Evolutionary conservation across 2,113 vertebrate species (phyloP), one percentile per base, ranked within the genome.

Genomic region (Lethenteron camtschaticum): DNA sequence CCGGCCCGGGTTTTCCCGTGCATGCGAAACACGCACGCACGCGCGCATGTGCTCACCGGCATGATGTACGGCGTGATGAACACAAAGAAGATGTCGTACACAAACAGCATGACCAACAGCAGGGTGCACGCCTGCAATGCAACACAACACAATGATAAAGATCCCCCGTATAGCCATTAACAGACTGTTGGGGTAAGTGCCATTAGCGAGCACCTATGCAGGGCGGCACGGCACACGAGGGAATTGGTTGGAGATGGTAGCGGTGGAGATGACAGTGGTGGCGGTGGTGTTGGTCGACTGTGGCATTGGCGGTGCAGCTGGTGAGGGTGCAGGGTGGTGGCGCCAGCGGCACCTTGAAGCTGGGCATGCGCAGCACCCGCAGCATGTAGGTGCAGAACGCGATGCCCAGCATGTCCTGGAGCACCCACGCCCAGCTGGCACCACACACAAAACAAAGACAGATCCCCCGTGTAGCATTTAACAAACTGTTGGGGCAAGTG

Each of bases 51-150:
- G 69, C 81, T 3, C 77, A 96, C 94, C 85, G 84, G 86, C 69
- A 91, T 96, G 56, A 97, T 76, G 74, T 82, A 87, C 10, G 94
- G 91, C 0, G 90, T 95, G 70, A 96, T 81, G 77, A 96, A 96
- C 70, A 97, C 90, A 6, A 97, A 96, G 81, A 97, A 97, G 55
- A 96, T 81, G 12, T 97, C 91, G 0, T 97, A 97, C 63, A 94
- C 74, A 71, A 99, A 95, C 20, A 96, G 85, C 73, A 90, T 85
- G 7, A 83, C 72, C 73, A 96, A 82, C 10, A 99, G 82, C 74
- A 95, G 79, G 4, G 89, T 91, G 79, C 94, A 99, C 11, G 86
- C 89, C 94, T 99, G 81, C 1, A 58, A 70, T 57, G 41, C 41
- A 41, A 41, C 41, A 41, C 41, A 41, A 41, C 41, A 41, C 41